Evolutionary conservation across 2,797 vertebrate genomes (phyloP).

Genomic region (Steatocranus sp.): DNA sequence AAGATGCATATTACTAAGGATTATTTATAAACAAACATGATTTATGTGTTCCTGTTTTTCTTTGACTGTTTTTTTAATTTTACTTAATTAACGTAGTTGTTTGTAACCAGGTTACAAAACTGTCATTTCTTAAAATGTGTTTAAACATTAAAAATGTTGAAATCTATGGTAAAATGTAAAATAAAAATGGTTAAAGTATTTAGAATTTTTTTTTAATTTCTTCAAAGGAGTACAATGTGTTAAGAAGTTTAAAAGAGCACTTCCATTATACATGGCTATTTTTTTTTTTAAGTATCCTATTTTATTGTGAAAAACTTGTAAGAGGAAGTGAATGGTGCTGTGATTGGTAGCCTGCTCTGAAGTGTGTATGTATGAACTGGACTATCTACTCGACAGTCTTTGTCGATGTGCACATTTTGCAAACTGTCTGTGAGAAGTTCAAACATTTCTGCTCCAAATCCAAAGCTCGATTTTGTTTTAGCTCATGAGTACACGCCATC

Average conservation of each 20-base stretch:
- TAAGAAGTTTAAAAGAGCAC: not conserved
- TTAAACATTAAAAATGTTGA: not conserved
- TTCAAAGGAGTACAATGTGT: not conserved
- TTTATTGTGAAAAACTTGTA: not conserved
- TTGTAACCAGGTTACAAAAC: not conserved
- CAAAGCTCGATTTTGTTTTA: no score
- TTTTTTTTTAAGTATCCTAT: not conserved
- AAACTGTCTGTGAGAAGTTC: no score
- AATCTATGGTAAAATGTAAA: not conserved
- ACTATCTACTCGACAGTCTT: not conserved
- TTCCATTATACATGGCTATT: not conserved
- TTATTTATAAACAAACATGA: fast-evolving
- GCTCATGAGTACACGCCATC: not conserved
- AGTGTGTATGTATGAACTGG: not conserved
- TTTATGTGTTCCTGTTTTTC: not conserved
- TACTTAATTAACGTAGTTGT: not conserved
- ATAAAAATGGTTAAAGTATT: not conserved
- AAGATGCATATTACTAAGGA: not conserved
- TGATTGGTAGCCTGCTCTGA: not conserved
- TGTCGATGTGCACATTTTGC: not conserved
- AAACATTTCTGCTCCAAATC: no score
- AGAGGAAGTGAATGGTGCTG: not conserved
- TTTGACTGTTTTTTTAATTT: not conserved
- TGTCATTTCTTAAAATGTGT: not conserved
- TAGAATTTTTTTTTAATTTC: fast-evolving